These are phyloP conservation scores for Ochotona princeps DNA, from an alignment of 2,113 vertebrate species.

Conservation along the genomic window DNA sequence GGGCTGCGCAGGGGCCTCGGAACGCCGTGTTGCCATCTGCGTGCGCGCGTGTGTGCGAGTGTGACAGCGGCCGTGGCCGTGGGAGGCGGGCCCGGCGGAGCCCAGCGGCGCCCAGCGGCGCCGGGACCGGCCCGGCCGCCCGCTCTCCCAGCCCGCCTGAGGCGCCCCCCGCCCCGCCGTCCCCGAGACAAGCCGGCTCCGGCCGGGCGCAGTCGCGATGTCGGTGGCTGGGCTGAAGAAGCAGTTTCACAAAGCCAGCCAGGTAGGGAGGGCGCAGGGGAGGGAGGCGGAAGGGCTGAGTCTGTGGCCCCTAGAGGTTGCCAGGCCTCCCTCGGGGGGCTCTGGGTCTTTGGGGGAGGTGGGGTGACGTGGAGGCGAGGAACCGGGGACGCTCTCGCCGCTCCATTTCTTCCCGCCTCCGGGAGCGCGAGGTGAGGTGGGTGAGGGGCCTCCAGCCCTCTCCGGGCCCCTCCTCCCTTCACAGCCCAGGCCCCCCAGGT, in stretches of 20 bases:
- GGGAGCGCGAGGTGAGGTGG: background rate
- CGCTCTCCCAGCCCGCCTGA: background rate
- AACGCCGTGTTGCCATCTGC: conserved; percentile 61
- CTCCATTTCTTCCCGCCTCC: background rate
- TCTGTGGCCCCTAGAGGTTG: background rate
- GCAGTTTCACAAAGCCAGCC: conserved; percentile 95
- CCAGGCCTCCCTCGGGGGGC: background rate
- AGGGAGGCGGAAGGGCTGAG: accelerated
- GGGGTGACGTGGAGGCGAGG: too few species aligned
- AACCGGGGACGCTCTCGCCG: background rate
- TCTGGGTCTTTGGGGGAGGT: background rate
- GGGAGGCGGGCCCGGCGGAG: conserved; percentile 71
- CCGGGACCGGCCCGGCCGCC: conserved; percentile 51
- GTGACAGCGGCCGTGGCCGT: conserved; percentile 75
- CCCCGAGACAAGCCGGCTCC: background rate
- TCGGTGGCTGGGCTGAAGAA: conserved; percentile 94
- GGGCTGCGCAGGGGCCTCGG: conserved; percentile 54
- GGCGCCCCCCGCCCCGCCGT: conserved; percentile 5
- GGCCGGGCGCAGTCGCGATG: conserved; percentile 81
- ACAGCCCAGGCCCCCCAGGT: background rate
- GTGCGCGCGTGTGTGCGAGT: conserved; percentile 69
- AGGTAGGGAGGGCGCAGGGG: conserved; percentile 85
- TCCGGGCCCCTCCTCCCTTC: background rate
- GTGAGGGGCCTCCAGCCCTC: background rate
- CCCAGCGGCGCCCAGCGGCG: conserved; percentile 35